Percentiles rank a stretch among this genome's conserved stretches.
Evolutionary conservation across 1,140 invertebrate genomes (phyloP).

Genomic region (Macrosteles quadrilineatus): DNA sequence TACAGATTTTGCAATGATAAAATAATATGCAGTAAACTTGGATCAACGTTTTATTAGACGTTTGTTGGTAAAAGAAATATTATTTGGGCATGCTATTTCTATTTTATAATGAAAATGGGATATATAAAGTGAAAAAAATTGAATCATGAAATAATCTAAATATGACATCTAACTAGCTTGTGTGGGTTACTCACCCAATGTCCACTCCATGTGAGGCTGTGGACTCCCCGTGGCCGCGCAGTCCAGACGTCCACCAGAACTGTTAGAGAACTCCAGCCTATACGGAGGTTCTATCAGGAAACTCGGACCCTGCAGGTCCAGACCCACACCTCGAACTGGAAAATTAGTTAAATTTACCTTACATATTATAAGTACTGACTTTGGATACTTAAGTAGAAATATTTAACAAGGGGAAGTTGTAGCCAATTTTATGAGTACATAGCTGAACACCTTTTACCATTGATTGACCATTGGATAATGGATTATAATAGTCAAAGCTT

Average conservation of each 20-base stretch:
- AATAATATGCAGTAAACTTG: too few relatives aligned
- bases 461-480: not conserved
- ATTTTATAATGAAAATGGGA: too few relatives aligned
- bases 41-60: too few relatives aligned
- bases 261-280: slow-evolving; percentile 83
- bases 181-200: slow-evolving; percentile 49
- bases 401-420: not conserved
- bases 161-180: too few relatives aligned
- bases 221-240: slow-evolving; percentile 80
- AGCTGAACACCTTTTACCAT: not conserved
- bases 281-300: slow-evolving; percentile 77
- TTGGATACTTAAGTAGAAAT: not conserved
- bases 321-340: slow-evolving; percentile 28
- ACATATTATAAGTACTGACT: not conserved
- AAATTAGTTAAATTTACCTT: not conserved
- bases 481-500: not conserved
- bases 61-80: too few relatives aligned
- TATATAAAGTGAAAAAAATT: too few relatives aligned
- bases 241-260: slow-evolving; percentile 74
- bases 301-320: slow-evolving; percentile 74
- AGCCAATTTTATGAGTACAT: not conserved
- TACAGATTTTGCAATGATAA: too few relatives aligned
- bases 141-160: too few relatives aligned
- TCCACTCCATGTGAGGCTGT: slow-evolving; percentile 72
- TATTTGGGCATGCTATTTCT: too few relatives aligned